Evolutionary conservation across 2,888 invertebrate genomes (phyloP).

Genomic region (Osmoderma eremita): DNA sequence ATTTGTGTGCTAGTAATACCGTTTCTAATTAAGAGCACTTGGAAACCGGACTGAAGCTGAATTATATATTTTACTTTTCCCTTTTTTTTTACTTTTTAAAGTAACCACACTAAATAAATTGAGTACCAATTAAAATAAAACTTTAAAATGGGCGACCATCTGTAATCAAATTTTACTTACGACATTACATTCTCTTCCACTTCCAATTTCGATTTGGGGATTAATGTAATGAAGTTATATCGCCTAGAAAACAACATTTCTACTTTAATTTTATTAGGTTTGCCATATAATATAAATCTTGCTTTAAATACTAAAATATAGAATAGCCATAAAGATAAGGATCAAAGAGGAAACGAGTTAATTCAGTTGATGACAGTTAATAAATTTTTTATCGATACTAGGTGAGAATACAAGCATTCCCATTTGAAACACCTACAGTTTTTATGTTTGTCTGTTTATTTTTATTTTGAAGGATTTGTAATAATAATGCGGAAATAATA

Average conservation of each 20-base stretch:
- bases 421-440: slow-evolving; percentile 18
- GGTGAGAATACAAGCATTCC: slow-evolving; percentile 8
- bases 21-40: too few relatives aligned
- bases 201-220: background rate
- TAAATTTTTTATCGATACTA: slow-evolving; percentile 23
- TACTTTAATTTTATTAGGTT: slow-evolving; percentile 29
- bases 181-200: background rate
- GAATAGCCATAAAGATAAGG: slow-evolving; percentile 32
- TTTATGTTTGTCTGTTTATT: background rate
- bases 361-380: slow-evolving; percentile 17
- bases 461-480: too few relatives aligned
- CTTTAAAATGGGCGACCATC: background rate
- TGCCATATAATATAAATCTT: slow-evolving; percentile 18
- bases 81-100: too few relatives aligned
- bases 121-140: too few relatives aligned
- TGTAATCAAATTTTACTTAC: background rate
- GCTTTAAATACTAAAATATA: slow-evolving; percentile 21
- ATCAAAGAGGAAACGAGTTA: background rate
- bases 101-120: too few relatives aligned
- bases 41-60: too few relatives aligned
- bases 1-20: too few relatives aligned
- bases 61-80: too few relatives aligned
- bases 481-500: background rate
- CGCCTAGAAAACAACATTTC: background rate
- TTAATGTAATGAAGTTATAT: slow-evolving; percentile 18